Evolutionary conservation across 2,797 vertebrate genomes (phyloP).

Genomic region (Halcyon smyrnensis): DNA sequence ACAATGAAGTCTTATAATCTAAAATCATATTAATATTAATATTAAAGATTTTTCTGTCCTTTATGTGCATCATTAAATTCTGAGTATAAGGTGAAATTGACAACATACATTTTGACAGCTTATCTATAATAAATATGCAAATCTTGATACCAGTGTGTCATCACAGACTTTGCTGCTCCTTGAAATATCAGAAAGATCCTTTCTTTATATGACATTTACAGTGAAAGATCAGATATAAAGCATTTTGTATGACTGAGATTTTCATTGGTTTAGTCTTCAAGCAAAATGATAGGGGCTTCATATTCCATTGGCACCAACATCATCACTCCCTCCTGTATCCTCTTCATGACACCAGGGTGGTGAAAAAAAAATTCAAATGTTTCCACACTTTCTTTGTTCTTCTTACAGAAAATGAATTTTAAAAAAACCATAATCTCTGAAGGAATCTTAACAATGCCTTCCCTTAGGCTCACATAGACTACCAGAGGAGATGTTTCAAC

Average conservation of each 20-base stretch:
- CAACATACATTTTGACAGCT: slow-evolving; percentile 85
- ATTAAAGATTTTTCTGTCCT: slow-evolving; percentile 87
- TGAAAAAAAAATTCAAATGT: neutral
- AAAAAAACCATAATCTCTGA: neutral
- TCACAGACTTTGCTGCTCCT: slow-evolving; percentile 74
- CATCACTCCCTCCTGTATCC: neutral
- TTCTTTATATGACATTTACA: slow-evolving; percentile 78
- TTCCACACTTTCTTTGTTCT: neutral
- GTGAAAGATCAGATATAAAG: slow-evolving; percentile 67
- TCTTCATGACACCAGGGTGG: neutral
- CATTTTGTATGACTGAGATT: slow-evolving; percentile 63
- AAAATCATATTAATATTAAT: slow-evolving; percentile 88
- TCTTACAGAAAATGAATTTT: neutral
- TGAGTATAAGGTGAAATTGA: slow-evolving; percentile 84
- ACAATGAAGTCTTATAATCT: slow-evolving; percentile 82
- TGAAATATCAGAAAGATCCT: slow-evolving; percentile 78
- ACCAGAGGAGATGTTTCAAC: neutral
- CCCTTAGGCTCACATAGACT: neutral
- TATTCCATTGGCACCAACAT: neutral
- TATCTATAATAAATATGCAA: slow-evolving; percentile 88
- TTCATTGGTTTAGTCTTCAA: slow-evolving; percentile 35
- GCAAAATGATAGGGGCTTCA: neutral
- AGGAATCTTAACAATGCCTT: neutral
- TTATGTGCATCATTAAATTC: slow-evolving; percentile 83
- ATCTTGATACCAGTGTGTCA: slow-evolving; percentile 80